Conservation (phyloP, 30 jellyfish, hydroid and myxozoan genomes). For the Pseudorhiza aurosa region DNA sequence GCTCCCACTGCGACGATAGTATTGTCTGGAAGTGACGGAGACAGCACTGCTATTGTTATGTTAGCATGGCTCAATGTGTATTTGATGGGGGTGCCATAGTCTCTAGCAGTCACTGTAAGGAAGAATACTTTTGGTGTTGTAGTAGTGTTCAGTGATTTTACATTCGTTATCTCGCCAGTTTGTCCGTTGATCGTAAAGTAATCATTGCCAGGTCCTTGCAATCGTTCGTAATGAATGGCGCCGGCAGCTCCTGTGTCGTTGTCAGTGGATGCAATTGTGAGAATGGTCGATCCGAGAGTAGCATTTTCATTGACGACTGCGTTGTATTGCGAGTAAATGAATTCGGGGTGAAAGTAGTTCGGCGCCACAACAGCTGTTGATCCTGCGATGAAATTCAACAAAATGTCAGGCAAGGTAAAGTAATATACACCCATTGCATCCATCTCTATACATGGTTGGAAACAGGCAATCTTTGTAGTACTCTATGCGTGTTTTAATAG, state of each 20-base stretch:
- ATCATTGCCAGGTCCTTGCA: conserved; percentile 60
- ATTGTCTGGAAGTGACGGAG: conserved; percentile 25
- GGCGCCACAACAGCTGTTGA: conserved; percentile 1
- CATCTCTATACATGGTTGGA: no score
- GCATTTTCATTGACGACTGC: conserved; percentile 64
- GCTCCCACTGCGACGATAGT: conserved; percentile 55
- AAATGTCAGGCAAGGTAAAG: no score
- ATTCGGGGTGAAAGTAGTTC: conserved; percentile 53
- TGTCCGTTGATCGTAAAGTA: conserved; percentile 48
- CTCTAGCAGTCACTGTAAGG: conserved; percentile 42
- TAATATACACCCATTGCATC: no score
- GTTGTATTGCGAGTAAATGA: conserved; percentile 17
- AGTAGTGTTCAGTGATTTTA: conserved; percentile 23
- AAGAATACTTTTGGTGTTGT: conserved; percentile 45
- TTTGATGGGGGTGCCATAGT: conserved; percentile 65
- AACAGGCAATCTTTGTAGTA: no score
- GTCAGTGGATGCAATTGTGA: conserved; percentile 47
- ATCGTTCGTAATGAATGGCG: conserved; percentile 34
- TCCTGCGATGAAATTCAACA: conserved; percentile 3
- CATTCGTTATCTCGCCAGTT: conserved; percentile 60
- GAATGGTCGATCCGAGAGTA: conserved; percentile 43
- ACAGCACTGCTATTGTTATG: conserved; percentile 40
- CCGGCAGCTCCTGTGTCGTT: conserved; percentile 81
- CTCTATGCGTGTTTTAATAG: no score
- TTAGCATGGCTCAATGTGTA: conserved; percentile 31